Evolutionary conservation across 2,888 invertebrate genomes (phyloP), one percentile per base, ranked within the genome.

Genomic region (Drosophila mimetica): DNA sequence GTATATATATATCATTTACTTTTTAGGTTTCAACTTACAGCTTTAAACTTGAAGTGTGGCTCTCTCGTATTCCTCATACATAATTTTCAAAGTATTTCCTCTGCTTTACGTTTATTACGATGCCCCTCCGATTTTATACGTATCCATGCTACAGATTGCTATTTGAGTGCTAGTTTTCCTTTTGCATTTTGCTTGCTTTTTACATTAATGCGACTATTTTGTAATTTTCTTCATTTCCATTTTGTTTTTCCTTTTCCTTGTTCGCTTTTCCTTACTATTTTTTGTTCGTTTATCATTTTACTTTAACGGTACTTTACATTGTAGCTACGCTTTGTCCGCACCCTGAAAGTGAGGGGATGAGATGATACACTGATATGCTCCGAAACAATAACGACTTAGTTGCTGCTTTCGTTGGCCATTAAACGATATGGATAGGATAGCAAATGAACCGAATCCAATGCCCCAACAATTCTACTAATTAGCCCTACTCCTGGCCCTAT

Each of bases 251-350:
- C 53, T 67, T 28, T 18, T 60, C 66, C 14, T 2, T 44, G n/a
- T 65, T 67, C 25, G 41, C 55, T 66, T 59, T 74, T 18, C 11
- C 14, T 73, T 61, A n/a, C 32, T 39, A 2, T 5, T 3, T 22
- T 57, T 65, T 79, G n/a, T 44, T 42, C 5, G 25, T 42, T 42
- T 25, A 42, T 37, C 51, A 70, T n/a, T 72, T 73, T 34, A 52
- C 86, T 72, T 36, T 61, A 88, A 81, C 82, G 88, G 89, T 89
- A 89, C 90, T 86, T 89, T 87, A 86, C 85, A 87, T 88, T 85
- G 90, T 89, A 90, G 90, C 89, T 88, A 88, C 89, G 90, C 90
- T 74, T 88, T 75, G 76, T 79, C 71, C 59, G 66, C 65, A 59
- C 66, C 53, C 61, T 60, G 59, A 5, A 58, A 69, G 60, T 71